Conservation (phyloP, 1,140 invertebrate species). For the Cephus cinctus region DNA sequence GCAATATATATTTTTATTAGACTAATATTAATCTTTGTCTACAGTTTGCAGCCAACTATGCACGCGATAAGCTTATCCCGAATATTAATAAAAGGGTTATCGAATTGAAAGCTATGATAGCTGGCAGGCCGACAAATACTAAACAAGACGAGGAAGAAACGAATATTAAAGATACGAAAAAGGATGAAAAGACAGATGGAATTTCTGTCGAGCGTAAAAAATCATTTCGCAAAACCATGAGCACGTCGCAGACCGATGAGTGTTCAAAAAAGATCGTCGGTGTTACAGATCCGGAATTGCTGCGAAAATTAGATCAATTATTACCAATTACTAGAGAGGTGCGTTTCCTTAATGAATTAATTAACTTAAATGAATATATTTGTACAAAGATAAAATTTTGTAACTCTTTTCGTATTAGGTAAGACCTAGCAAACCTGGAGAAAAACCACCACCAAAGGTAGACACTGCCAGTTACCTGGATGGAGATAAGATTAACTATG, state of each 20-base stretch:
- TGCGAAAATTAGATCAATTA: constrained; percentile 64
- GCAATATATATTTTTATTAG: too few species aligned
- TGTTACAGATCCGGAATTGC: constrained; percentile 68
- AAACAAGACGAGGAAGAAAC: constrained; percentile 43
- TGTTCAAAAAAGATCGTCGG: constrained; percentile 58
- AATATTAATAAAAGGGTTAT: constrained; percentile 74
- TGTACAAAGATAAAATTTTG: constrained; percentile 1
- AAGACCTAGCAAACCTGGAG: constrained; percentile 33
- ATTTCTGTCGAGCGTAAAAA: constrained; percentile 58
- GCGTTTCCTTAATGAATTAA: constrained; percentile 18
- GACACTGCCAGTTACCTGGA: constrained; percentile 64
- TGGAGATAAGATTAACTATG: constrained; percentile 74
- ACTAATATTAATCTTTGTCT: too few species aligned
- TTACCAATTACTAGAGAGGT: constrained; percentile 68
- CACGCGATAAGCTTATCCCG: constrained; percentile 76
- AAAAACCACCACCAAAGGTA: constrained; percentile 39
- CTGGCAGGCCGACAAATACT: constrained; percentile 55
- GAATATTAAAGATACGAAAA: constrained; percentile 53
- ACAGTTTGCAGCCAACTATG: constrained; percentile 88
- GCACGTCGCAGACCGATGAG: constrained; percentile 61
- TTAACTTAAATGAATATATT: constrained; percentile 5
- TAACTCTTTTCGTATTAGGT: constrained; percentile 26
- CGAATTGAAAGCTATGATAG: constrained; percentile 68
- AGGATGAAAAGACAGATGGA: constrained; percentile 35
- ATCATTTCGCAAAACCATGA: constrained; percentile 66